Evolutionary conservation across 2,888 invertebrate genomes (phyloP), one percentile per base, ranked within the genome.

Genomic region (Sinhomidia bicolor): DNA sequence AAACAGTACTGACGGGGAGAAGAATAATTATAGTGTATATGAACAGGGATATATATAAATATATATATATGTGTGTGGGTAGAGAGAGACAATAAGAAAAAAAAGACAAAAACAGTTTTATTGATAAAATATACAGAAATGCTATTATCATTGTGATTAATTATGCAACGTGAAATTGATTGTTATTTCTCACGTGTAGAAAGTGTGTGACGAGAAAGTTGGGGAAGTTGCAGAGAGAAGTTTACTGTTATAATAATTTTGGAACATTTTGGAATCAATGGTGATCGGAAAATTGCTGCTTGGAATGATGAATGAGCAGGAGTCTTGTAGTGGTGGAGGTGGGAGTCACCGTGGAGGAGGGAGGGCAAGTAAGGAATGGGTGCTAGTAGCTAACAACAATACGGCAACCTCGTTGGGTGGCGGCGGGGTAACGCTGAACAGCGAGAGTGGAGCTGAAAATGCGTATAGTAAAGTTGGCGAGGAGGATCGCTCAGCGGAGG

Each of bases 281-380:
- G 36, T 68, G 32, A 10, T 0, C n/a, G 36, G 68, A 68, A 17
- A 7, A 32, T 44, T 44, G 1, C 10, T 44, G n/a, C 14, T 26
- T 20, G 26, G 47, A 23, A 74, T 74, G 74, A 74, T 74, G 74
- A 74, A 23, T 26, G 47, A 74, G 20, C 74, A 71, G 14, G 71
- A 44, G 23, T 12, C 71, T 23, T 71, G 41, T 14, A 20, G 17
- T 2, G 74, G 36, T 2, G 74, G n/a, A 4, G 26, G 14, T 20
- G 47, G 47, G n/a, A n/a, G n/a, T n/a, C n/a, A n/a, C 6, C 32
- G n/a, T 74, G 47, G 47, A 29, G 74, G 47, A 20, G 47, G 47
- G 26, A 44, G 74, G 12, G 5, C 26, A 26, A 74, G 74, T 12
- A 74, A 74, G 14, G 74, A 74, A 1, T 44, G 74, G 74, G 29